Base-by-base conservation (phyloP, 1,140 invertebrate genomes). In the Drosophila sproati region DNA sequence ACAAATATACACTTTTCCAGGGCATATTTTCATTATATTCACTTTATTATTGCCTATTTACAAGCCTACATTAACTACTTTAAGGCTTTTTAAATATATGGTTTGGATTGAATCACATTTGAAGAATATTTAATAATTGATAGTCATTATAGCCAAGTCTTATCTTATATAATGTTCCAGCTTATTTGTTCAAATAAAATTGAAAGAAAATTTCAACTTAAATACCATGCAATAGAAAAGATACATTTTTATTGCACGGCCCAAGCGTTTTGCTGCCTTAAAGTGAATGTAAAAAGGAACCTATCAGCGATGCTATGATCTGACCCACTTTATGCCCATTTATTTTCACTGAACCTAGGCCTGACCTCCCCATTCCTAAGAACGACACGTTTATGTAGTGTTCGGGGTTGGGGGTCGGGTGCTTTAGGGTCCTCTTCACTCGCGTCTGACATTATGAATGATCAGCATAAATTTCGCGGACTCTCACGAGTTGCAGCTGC, bases 401-500 rank as follows among this genome's bases (percentile, higher is more conserved):
- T 20, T 20, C 20, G 29, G 4, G 8, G 35, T n/a, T 20, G 8
- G 35, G n/a, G 10, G 7, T 8, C 31, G 31, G 48, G 37, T 7
- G 47, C n/a, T 5, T 2, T 10, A 8, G 29, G 54, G 28, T 47
- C 32, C 45, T 51, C 45, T 74, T 68, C 52, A 73, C 76, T 78
- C 80, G 80, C 78, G 69, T 83, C 82, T 88, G 85, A 85, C 85
- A 89, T 88, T 88, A 88, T 88, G 85, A 88, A 88, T 89, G 85
- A 88, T 88, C 85, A 89, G 85, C 85, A 88, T 88, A 88, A 88
- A 88, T 88, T 88, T 88, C 80, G 85, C 77, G 85, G 55, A 78
- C 76, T 71, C 76, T 70, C 66, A 51, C 81, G 69, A 80, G 60
- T 45, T 89, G 77, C 77, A 80, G 67, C 76, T 77, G 69, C 76